Evolutionary conservation across 2,888 invertebrate species (phyloP).

Genomic region (Nebria brevicollis): DNA sequence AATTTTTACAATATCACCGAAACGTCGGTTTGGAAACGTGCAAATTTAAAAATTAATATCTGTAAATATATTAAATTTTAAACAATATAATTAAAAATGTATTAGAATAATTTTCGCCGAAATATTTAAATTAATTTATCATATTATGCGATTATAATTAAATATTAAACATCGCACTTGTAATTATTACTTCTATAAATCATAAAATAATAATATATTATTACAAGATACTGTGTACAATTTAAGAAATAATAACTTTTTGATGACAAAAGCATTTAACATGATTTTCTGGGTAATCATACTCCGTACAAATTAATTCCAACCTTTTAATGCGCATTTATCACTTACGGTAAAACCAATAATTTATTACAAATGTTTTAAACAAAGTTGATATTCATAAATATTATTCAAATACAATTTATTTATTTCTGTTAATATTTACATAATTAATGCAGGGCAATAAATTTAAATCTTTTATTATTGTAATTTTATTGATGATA

Average conservation of each 20-base stretch:
- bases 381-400: background rate
- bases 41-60: too few relatives aligned
- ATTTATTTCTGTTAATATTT: background rate
- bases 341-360: background rate
- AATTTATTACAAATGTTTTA: background rate
- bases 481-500: background rate
- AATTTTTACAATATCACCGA: too few relatives aligned
- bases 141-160: background rate
- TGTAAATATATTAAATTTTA: too few relatives aligned
- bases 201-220: background rate
- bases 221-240: background rate
- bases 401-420: background rate
- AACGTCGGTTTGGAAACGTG: too few relatives aligned
- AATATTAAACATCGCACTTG: background rate
- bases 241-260: background rate
- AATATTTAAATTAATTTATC: background rate
- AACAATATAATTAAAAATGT: too few relatives aligned
- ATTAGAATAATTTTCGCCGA: too few relatives aligned
- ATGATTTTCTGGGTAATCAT: background rate
- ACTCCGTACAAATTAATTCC: background rate
- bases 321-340: background rate
- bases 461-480: background rate
- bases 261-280: background rate
- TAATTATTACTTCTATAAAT: background rate
- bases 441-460: background rate